Base-by-base conservation (phyloP, 2,888 invertebrate species). In the Amitus sp. region DNA sequence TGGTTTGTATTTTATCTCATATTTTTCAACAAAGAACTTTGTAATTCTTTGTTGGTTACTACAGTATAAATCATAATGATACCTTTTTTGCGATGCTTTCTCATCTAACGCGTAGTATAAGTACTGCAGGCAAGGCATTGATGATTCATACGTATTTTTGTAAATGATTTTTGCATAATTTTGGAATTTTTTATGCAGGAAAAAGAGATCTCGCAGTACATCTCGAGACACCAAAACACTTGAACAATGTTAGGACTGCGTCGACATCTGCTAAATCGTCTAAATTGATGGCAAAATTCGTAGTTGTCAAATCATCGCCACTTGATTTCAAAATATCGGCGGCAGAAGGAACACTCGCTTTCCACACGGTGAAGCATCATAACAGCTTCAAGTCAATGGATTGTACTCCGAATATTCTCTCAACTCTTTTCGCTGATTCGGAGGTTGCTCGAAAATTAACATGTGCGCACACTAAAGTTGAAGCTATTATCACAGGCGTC, bases 341-440 rank as follows among this genome's bases (percentile, higher is more conserved):
- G 56, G 70, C 68, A 39, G 70, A 71, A 65, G 71, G 66, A 54
- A 62, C 71, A 28, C 46, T 70, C 12, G 69, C 69, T n/a, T 72
- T 66, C 65, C 69, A 73, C 46, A 69, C 70, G 46, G 67, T 73
- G 7, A 67, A 62, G 27, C 72, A 74, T 60, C 68, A 72, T 51
- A 52, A 64, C 19, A 63, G 60, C 45, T 74, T 66, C 52, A 68
- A 60, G 55, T 72, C 70, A 1, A 62, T 68, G 62, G 72, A 73
- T 47, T 73, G 69, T 54, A 70, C 65, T 48, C n/a, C n/a, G n/a
- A n/a, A n/a, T n/a, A n/a, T n/a, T n/a, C n/a, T n/a, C n/a, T n/a
- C n/a, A n/a, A n/a, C n/a, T n/a, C n/a, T n/a, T n/a, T 39, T 18
- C n/a, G 39, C 12, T n/a, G 30, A 30, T 9, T 70, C 68, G 10